Base-by-base conservation (phyloP, 2,113 vertebrate genomes). In the Nipponia nippon region DNA sequence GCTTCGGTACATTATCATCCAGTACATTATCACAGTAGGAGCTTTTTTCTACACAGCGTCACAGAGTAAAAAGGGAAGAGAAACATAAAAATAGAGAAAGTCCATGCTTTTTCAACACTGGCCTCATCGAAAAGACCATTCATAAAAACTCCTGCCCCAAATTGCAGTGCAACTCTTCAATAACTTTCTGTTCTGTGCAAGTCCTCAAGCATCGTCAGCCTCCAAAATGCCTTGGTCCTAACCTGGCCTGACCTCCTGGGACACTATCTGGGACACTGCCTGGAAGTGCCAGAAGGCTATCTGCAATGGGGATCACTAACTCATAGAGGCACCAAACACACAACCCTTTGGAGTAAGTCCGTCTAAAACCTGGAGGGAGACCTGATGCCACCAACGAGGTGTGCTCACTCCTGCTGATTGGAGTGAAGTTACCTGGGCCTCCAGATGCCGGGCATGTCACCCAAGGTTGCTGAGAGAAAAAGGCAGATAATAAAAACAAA, bases 41-140 rank as follows among this genome's bases (percentile, higher is more conserved):
- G 27, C 36, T 93, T 82, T 80, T 67, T 92, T 65, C 67, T 62
- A 18, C 66, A 19, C 17, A 26, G 42, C 1, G 8, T 49, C 93
- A 76, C 58, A 40, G 71, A 52, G 36, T 40, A 56, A 69, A 93
- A 91, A 94, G 69, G 2, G 5, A 90, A 86, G 36, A 89, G n/a
- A 42, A 94, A 62, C 49, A 84, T 9, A 77, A 88, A 90, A 95
- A 86, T 53, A 82, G 46, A 96, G 47, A 30, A 87, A 83, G 15
- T 36, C 21, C 27, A 16, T 42, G 34, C 5, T 61, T 92, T 93
- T 93, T 89, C 27, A 58, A 86, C 44, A 42, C 0, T 86, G 79
- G 90, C 63, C 30, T 95, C 66, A 73, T 83, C 36, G 83, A 44
- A 92, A 65, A 81, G 32, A 47, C 7, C n/a, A 20, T 27, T 75